Percentiles rank a stretch among this genome's conserved stretches.
Conservation (phyloP, 2,888 invertebrate genomes). For the Phengaris alcon region DNA sequence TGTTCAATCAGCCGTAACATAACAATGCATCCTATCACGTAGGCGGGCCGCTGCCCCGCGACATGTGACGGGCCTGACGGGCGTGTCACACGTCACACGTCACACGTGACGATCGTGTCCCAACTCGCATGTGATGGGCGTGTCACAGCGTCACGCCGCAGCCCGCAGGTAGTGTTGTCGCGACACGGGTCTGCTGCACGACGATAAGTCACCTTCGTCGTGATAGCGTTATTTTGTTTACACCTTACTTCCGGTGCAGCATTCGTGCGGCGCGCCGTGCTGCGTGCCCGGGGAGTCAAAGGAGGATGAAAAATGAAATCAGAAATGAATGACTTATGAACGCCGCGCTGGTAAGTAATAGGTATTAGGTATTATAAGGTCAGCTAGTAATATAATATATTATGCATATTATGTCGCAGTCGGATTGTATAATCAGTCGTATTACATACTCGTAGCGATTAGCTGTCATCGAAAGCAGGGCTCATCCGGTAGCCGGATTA, state of each 20-base stretch:
- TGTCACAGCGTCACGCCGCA: background rate
- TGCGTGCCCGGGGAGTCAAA: too few relatives aligned
- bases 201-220: background rate
- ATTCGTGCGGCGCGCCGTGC: background rate
- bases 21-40: background rate
- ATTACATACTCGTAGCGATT: too few relatives aligned
- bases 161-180: background rate
- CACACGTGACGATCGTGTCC: background rate
- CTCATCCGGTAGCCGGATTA: too few relatives aligned
- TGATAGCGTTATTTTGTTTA: background rate
- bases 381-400: too few relatives aligned
- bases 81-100: conserved; percentile 3
- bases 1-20: background rate
- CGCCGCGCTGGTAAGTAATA: too few relatives aligned
- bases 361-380: too few relatives aligned
- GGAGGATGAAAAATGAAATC: too few relatives aligned
- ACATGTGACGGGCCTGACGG: background rate
- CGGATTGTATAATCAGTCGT: too few relatives aligned
- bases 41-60: background rate
- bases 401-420: too few relatives aligned
- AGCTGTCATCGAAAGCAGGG: too few relatives aligned
- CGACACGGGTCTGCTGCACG: background rate
- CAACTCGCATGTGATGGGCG: background rate
- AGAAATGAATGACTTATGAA: too few relatives aligned
- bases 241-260: background rate